Conservation (phyloP, 53 echinoderm and acorn worm genomes). For the Zoroaster sp. region DNA sequence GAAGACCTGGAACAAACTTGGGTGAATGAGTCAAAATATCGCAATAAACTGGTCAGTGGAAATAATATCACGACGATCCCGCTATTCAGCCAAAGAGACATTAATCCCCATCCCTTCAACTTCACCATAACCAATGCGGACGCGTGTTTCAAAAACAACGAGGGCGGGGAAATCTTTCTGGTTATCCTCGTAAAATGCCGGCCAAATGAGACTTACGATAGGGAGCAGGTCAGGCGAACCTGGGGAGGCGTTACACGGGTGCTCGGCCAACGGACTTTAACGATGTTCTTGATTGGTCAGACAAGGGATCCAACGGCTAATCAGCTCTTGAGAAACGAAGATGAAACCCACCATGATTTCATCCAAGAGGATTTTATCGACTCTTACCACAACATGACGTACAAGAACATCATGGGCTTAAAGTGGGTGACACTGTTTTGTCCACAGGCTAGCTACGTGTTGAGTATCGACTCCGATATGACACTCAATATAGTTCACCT, state of each 20-base stretch:
- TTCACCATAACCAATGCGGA: constrained; percentile 31
- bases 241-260: constrained; percentile 45
- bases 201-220: constrained; percentile 31
- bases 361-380: constrained; percentile 59
- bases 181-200: constrained; percentile 48
- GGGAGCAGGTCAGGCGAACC: constrained; percentile 28
- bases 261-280: background rate
- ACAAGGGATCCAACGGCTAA: background rate
- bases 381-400: constrained; percentile 41
- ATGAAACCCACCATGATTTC: constrained; percentile 28
- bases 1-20: background rate
- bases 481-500: constrained; percentile 14
- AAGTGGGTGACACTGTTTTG: constrained; percentile 53
- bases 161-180: background rate
- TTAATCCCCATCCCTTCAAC: constrained; percentile 42
- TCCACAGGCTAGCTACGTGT: constrained; percentile 14
- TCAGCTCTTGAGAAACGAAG: background rate
- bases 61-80: background rate
- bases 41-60: background rate
- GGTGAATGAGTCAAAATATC: background rate
- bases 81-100: constrained; percentile 16
- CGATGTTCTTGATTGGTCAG: constrained; percentile 52
- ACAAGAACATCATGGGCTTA: constrained; percentile 51
- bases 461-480: constrained; percentile 47
- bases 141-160: constrained; percentile 9